Evolutionary conservation across 2,113 vertebrate species (phyloP).

Genomic region (Colinus virginianus): DNA sequence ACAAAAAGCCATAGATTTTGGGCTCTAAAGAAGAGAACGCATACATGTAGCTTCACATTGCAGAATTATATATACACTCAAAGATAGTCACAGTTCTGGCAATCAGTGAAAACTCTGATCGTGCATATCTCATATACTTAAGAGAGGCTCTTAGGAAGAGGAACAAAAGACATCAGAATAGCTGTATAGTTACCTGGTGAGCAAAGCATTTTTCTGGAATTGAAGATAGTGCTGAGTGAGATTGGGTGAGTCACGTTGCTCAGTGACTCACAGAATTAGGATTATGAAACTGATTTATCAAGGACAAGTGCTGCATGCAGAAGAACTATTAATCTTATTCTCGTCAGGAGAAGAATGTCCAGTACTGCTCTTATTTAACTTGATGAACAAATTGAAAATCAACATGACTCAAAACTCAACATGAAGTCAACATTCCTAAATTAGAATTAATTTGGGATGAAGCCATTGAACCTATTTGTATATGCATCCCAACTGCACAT

Average conservation of each 20-base stretch:
- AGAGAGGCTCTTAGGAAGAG: neutral
- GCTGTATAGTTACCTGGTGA: slow-evolving; percentile 26
- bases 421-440: neutral
- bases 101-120: neutral
- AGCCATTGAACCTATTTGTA: neutral
- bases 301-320: neutral
- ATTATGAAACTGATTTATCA: neutral
- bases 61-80: neutral
- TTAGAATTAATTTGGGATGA: neutral
- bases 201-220: neutral
- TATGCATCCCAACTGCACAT: neutral
- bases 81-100: neutral
- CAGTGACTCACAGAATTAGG: slow-evolving; percentile 54
- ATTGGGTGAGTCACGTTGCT: neutral
- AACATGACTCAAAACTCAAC: neutral
- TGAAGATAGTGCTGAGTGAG: neutral
- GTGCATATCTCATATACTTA: neutral
- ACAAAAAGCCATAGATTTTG: neutral
- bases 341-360: neutral
- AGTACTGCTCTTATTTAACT: neutral
- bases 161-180: slow-evolving; percentile 60
- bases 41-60: neutral
- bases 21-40: neutral
- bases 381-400: neutral
- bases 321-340: neutral